phyloP scores from a whole-genome alignment of 2,113 vertebrate genomes.

The Numenius arquata region DNA sequence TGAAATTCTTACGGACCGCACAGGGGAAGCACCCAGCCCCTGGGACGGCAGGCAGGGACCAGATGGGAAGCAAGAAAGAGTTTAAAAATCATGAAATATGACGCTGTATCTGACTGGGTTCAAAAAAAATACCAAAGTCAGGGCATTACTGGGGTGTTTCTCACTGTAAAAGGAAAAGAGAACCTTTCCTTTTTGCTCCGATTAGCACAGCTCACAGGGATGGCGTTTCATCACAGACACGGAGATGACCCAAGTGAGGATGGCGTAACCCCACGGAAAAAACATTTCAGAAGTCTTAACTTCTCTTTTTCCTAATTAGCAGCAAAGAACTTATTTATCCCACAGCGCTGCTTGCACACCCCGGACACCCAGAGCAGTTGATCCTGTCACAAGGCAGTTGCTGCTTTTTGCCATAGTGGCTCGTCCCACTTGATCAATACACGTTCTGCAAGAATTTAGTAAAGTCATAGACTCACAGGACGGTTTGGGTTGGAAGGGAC shows the following conservation, averaged over 20 bases:
- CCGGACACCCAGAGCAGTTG: not conserved
- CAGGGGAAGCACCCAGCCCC: not conserved
- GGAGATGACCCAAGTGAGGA: not conserved
- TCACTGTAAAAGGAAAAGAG: not conserved
- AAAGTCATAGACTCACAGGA: not conserved
- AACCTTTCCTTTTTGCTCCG: not conserved
- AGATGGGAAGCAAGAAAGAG: not conserved
- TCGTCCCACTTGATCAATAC: fast-evolving
- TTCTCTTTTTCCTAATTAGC: not conserved
- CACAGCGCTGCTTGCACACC: not conserved
- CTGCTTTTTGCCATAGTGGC: fast-evolving
- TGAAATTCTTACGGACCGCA: not conserved
- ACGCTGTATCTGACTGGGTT: not conserved
- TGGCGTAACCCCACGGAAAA: not conserved
- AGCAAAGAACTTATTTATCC: not conserved
- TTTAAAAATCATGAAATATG: not conserved
- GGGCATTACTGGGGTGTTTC: not conserved
- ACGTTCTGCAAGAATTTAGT: not conserved
- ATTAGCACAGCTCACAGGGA: not conserved
- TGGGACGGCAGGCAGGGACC: not conserved
- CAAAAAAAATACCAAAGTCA: not conserved
- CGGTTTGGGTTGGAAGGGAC: not conserved
- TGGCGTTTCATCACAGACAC: not conserved
- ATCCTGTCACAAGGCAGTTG: not conserved
- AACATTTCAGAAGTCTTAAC: not conserved